A percentile compares a stretch with the other conserved stretches of the same genome.
Conservation (phyloP, 2,797 vertebrate species). For the Centropyge bicolor region DNA sequence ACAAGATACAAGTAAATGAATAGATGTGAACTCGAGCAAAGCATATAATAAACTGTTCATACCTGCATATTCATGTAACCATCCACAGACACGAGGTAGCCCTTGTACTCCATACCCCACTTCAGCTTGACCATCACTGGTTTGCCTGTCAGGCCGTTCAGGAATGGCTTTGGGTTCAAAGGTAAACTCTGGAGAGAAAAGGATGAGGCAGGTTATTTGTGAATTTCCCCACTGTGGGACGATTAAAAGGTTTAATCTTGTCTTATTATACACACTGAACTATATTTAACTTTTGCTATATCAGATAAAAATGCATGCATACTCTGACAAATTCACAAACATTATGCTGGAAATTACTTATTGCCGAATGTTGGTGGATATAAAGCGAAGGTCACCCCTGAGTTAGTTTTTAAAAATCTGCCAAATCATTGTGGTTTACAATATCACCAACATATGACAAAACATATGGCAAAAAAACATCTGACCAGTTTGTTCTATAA, state of each 20-base stretch:
- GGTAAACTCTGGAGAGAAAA: conserved; percentile 91
- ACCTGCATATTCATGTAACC: conserved; percentile 99
- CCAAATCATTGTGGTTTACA: background rate
- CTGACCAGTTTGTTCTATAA: background rate
- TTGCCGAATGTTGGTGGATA: too few species aligned
- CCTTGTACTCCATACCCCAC: conserved; percentile 99
- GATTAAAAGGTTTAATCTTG: too few species aligned
- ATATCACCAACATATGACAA: background rate
- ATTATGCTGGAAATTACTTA: background rate
- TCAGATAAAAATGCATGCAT: background rate
- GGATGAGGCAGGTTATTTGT: background rate
- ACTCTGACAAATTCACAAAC: background rate
- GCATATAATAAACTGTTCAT: background rate
- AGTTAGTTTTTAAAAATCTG: background rate
- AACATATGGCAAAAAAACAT: background rate
- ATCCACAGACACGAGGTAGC: conserved; percentile 97
- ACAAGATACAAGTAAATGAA: too few species aligned
- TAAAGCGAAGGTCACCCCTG: background rate
- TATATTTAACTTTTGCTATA: accelerated
- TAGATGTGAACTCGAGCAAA: background rate
- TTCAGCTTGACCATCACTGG: conserved; percentile 99
- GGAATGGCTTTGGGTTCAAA: conserved; percentile 97
- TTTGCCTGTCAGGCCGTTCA: conserved; percentile 97
- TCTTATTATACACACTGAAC: background rate
- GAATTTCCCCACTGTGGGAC: too few species aligned